Evolutionary conservation across 2,797 vertebrate species (phyloP), one percentile per base, ranked within the genome.

Genomic region (Dromococcyx pavoninus): DNA sequence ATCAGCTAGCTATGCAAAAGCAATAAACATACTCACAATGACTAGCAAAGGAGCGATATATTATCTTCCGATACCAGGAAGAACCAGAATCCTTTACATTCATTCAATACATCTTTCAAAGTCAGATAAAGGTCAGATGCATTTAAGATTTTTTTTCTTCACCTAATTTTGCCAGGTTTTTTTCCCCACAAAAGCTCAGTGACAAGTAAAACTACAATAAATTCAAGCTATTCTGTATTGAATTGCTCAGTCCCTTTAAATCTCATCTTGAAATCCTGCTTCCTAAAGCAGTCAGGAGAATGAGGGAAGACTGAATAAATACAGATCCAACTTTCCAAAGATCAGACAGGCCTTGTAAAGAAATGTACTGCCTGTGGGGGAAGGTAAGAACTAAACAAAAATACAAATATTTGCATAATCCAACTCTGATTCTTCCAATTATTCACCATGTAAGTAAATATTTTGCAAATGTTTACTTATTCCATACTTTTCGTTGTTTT

Each of bases 1-100:
- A 93, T 58, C 78, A 87, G 72, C 78, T 19, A 89, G 65, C 85
- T 91, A 72, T 78, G 85, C 66, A 81, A 94, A 89, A 93, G 65
- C 61, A 87, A 77, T 80, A 93, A 91, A 79, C 54, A 67, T 27
- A 76, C 28, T 80, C 72, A 72, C 43, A 85, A 51, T 37, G 57
- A 74, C 57, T 58, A 82, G 50, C 41, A 80, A 91, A 94, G 46
- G 25, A 94, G 27, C 41, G 77, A 90, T 61, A 73, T 11, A 80
- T 80, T 80, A 72, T 75, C 75, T 92, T 61, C 58, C 82, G 48
- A 87, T 64, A 89, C 33, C 35, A 84, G 54, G 33, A 78, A 92
- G 39, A 75, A 70, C 5, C 57, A n/a, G 50, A 82, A 78, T 58
- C 51, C 64, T 84, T 81, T 43, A 66, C 33, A 69, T 35, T 76